Evolutionary conservation across 2,888 invertebrate species (phyloP).

Genomic region (Eupelmus urozonus): DNA sequence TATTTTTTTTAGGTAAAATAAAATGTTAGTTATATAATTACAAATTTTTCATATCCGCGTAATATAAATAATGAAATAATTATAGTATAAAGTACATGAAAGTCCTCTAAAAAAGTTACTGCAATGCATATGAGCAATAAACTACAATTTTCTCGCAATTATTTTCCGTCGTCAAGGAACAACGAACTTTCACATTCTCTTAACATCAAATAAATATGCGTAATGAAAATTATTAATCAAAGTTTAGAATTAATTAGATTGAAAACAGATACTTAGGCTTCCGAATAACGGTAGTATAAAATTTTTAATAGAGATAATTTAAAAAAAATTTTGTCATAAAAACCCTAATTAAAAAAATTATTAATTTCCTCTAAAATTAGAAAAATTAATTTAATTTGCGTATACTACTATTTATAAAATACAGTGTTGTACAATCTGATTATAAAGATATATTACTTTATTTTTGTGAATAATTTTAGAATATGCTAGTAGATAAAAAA

Average conservation of each 20-base stretch:
- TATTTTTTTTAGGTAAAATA: too few species aligned
- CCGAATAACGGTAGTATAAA: background rate
- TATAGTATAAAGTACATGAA: constrained; percentile 9
- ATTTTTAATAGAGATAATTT: too few species aligned
- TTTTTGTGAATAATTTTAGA: too few species aligned
- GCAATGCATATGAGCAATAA: constrained; percentile 14
- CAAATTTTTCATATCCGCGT: background rate
- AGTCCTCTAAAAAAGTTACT: constrained; percentile 7
- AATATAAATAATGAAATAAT: constrained; percentile 34
- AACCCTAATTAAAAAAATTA: too few species aligned
- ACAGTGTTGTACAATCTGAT: background rate
- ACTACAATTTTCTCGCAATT: constrained; percentile 38
- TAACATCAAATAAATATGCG: background rate
- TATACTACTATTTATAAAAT: too few species aligned
- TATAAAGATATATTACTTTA: too few species aligned
- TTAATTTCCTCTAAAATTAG: too few species aligned
- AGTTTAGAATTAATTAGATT: background rate
- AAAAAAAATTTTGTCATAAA: too few species aligned
- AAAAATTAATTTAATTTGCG: too few species aligned
- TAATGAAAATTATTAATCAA: constrained; percentile 28
- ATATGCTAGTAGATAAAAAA: too few species aligned
- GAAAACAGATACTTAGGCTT: background rate
- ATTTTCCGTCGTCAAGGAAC: constrained; percentile 27
- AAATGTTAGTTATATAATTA: constrained; percentile 4
- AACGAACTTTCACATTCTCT: constrained; percentile 44